Base-by-base conservation (phyloP, 2,113 vertebrate genomes). In the Sterrhoptilus dennistouni region DNA sequence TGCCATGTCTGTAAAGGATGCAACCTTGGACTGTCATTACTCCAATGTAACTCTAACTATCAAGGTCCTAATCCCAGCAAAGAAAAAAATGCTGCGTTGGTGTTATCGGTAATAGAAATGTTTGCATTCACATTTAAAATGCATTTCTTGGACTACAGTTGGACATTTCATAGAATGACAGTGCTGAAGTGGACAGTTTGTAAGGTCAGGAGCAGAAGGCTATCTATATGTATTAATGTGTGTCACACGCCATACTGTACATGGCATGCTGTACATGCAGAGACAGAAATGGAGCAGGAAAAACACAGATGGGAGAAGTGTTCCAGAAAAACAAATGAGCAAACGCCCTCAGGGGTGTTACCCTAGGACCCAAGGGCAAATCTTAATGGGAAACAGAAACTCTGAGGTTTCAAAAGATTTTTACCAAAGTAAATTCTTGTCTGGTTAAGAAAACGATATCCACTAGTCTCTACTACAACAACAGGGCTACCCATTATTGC, bases 61-160 rank as follows among this genome's bases (percentile, higher is more conserved):
- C 81, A 70, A 91, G 87, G 74, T 84, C 83, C 72, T 95, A 96
- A 92, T 95, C 75, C 87, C 71, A 93, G 92, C 70, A 95, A 96
- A 94, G 94, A 61, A 96, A 89, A 97, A 97, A 95, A 77, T 94
- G 96, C 96, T 96, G 96, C 2, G 93, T 63, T 97, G 87, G 91
- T 97, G 87, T 95, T 97, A 96, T 96, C 87, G 92, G 87, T 94
- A 97, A 97, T 93, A 96, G 92, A 95, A 97, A 97, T 95, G 91
- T 97, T 97, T 97, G 81, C 95, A 97, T 96, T 88, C 96, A 90
- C 70, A 94, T 97, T 97, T 95, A 95, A 96, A 97, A 97, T 96
- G 93, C 95, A 96, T 94, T 97, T 97, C 91, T 97, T 79, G 88
- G 71, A 95, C 83, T 96, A 92, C 78, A 95, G 82, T 47, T 89